Evolutionary conservation across 2,113 vertebrate species (phyloP), one percentile per base, ranked within the genome.

Genomic region (Nannobrachium achirus): DNA sequence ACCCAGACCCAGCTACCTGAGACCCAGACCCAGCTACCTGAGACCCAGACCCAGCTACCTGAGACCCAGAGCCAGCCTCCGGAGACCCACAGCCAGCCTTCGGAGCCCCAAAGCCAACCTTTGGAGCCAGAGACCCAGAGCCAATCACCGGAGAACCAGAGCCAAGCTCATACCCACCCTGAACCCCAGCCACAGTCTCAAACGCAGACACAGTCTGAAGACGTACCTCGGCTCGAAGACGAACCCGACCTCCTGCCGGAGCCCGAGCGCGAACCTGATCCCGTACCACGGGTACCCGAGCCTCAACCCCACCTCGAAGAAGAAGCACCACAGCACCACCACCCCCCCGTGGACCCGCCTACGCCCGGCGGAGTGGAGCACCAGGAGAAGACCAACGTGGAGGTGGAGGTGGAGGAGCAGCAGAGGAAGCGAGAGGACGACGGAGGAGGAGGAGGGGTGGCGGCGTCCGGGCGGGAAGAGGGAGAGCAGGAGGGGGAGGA

Each of bases 401-500:
- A 66, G 63, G 39, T 41, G 16, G 74, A 82, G 65, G 53, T 48
- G 20, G 56, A 44, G 55, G 84, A 78, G 65, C 15, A 18, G 56
- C 33, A 7, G 13, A n/a, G 51, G 14, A 60, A 69, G 56, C 38
- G 19, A 57, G 70, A 56, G 25, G 56, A 89, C 67, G 80, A 83
- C 53, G 81, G 55, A 53, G 65, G 66, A 20, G 25, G 56, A 14
- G 10, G 74, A 83, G 71, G 45, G 11, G 64, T n/a, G 41, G 68
- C 63, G 38, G 63, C 50, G 5, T 75, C 66, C 10, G 78, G 55
- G 48, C 67, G 60, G 50, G 38, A 46, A 39, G 65, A 65, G 15
- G 42, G 86, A 63, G 80, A 84, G 62, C 78, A 84, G 67, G 48
- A 55, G 41, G 16, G 41, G 19, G 18, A 65, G 20, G 68, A 73